Evolutionary conservation across 2,797 vertebrate species (phyloP).

Genomic region (Emys orbicularis): DNA sequence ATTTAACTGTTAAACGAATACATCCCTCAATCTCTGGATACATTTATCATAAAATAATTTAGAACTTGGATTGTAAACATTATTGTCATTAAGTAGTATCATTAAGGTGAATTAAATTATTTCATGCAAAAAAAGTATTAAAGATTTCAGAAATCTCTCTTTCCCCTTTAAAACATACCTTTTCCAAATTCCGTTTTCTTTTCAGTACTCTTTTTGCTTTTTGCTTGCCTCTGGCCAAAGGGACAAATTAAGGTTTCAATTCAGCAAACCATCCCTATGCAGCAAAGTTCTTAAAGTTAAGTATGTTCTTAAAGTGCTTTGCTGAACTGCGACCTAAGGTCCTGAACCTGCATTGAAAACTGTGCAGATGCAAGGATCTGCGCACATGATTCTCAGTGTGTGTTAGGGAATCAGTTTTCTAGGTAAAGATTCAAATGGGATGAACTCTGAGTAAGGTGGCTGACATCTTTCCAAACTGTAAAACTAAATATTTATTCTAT

Average conservation of each 20-base stretch:
- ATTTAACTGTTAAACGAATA: not conserved
- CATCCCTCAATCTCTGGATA: not conserved
- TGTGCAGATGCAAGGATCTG: not conserved
- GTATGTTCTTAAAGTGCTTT: not conserved
- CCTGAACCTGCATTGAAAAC: not conserved
- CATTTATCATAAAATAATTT: not conserved
- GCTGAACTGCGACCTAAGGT: accelerated
- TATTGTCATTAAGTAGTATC: conserved; percentile 5
- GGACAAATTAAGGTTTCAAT: not conserved
- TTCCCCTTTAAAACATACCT: not conserved
- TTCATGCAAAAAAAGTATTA: not conserved
- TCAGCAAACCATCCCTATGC: not conserved
- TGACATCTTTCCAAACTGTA: not conserved
- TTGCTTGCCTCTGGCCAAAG: conserved; percentile 15
- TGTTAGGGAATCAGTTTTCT: not conserved
- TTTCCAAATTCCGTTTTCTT: not conserved
- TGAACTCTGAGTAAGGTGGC: not conserved
- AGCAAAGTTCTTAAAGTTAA: conserved; percentile 1
- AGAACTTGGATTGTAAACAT: not conserved
- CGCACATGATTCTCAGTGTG: not conserved
- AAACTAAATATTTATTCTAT: not conserved
- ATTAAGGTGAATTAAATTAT: not conserved
- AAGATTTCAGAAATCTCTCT: not conserved
- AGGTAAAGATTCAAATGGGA: not conserved
- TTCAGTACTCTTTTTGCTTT: not conserved